Evolutionary conservation across 2,113 vertebrate genomes (phyloP).

Genomic region (Calyptomena viridis): DNA sequence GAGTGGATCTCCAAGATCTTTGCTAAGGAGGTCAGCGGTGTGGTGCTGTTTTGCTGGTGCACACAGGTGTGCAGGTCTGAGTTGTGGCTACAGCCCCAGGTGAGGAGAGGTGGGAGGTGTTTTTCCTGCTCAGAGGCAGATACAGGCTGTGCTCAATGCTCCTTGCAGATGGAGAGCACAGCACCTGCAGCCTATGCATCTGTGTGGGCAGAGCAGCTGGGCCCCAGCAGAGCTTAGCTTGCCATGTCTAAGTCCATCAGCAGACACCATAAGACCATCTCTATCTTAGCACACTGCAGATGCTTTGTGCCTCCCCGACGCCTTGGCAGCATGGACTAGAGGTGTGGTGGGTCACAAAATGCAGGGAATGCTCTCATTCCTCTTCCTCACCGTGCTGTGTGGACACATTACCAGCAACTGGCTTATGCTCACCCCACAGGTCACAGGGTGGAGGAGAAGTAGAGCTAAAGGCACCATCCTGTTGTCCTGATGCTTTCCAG

Average conservation of each 20-base stretch:
- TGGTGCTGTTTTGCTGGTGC: neutral
- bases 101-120: neutral
- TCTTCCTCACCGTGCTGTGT: neutral
- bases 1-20: conserved; percentile 45
- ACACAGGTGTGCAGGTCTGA: neutral
- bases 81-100: neutral
- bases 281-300: conserved; percentile 25
- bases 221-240: conserved; percentile 44
- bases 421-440: neutral
- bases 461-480: neutral
- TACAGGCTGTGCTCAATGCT: neutral
- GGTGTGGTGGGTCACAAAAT: neutral
- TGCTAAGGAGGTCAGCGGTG: conserved; percentile 16
- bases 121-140: neutral
- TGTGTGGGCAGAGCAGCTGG: conserved; percentile 34
- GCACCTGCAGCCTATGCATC: conserved; percentile 7
- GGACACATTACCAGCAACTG: neutral
- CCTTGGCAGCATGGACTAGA: neutral
- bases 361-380: neutral
- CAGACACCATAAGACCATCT: conserved; percentile 58
- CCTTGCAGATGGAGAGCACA: neutral
- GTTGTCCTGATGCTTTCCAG: neutral
- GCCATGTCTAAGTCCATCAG: conserved; percentile 47
- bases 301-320: neutral
- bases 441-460: neutral